Evolutionary conservation across 2,888 invertebrate species (phyloP), one percentile per base, ranked within the genome.

Genomic region (Polyommatus iphigenia): DNA sequence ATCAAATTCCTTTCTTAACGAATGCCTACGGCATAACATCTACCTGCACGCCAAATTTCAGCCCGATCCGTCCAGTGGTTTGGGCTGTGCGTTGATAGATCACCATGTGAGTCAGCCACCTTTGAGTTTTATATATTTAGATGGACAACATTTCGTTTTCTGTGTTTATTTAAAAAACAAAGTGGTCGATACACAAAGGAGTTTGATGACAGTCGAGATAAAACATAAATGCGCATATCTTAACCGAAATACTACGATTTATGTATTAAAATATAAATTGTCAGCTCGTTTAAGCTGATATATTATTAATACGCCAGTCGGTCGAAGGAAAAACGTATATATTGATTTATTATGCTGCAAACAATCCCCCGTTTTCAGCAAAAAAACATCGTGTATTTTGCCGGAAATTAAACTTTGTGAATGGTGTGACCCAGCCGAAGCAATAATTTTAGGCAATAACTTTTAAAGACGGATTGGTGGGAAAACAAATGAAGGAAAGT

Each of bases 341-440:
- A 78, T 78, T 78, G 77, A 78, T 78, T 77, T 77, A 77, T 78
- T 57, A 72, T 72, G 72, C 54, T 72, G 62, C 73, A 73, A 78
- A 78, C 41, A 72, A 57, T 72, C 57, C 46, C 59, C 24, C 72
- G 71, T 59, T 77, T 71, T 78, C 73, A 57, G 73, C 41, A 46
- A 73, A 78, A 78, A 78, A 78, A 73, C 78, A 78, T 57, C 73
- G 78, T 62, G 78, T 78, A 75, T 78, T 36, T 41, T n/a, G 73
- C 57, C 78, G 78, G 78, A 78, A 78, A 78, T 78, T 78, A 75
- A 78, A 78, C 71, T 78, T 73, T 15, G 78, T 78, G 41, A 78
- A 78, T 78, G 59, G 78, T 73, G 72, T 41, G 73, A 78, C 73
- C 71, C 77, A n/a, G 71, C 75, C 54, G 54, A 29, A 8, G 71